Conservation (phyloP, 2,113 vertebrate species). For the Charina bottae region DNA sequence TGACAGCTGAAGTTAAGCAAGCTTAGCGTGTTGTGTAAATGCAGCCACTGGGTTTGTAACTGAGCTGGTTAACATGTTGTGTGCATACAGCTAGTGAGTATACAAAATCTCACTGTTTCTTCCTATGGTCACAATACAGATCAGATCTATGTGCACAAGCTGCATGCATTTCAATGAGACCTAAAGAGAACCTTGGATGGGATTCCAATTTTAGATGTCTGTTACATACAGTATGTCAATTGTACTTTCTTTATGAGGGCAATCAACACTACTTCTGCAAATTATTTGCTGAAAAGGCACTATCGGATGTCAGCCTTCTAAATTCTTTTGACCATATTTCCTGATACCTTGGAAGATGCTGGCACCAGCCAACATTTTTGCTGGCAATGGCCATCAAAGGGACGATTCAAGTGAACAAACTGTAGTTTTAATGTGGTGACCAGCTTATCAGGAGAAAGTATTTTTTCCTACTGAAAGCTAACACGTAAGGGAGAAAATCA, state of each 20-base stretch:
- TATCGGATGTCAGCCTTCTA: background rate
- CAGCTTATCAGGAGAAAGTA: background rate
- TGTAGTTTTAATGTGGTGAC: background rate
- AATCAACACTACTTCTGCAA: background rate
- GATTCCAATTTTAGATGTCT: background rate
- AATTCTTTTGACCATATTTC: background rate
- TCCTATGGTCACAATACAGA: background rate
- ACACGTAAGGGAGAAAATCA: background rate
- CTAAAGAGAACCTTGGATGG: background rate
- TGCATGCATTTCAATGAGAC: background rate
- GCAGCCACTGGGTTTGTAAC: background rate
- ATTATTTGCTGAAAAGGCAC: background rate
- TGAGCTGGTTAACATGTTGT: background rate
- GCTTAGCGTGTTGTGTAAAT: background rate
- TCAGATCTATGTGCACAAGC: background rate
- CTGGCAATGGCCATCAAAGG: background rate
- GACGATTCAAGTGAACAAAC: background rate
- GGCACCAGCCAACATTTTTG: background rate
- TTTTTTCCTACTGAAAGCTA: background rate
- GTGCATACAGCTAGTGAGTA: background rate
- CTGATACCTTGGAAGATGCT: background rate
- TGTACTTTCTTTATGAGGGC: background rate
- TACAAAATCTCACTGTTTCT: background rate
- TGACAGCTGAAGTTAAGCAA: background rate
- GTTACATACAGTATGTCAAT: background rate